Conservation (phyloP, 2,797 vertebrate species). For the Megalops cyprinoides region DNA sequence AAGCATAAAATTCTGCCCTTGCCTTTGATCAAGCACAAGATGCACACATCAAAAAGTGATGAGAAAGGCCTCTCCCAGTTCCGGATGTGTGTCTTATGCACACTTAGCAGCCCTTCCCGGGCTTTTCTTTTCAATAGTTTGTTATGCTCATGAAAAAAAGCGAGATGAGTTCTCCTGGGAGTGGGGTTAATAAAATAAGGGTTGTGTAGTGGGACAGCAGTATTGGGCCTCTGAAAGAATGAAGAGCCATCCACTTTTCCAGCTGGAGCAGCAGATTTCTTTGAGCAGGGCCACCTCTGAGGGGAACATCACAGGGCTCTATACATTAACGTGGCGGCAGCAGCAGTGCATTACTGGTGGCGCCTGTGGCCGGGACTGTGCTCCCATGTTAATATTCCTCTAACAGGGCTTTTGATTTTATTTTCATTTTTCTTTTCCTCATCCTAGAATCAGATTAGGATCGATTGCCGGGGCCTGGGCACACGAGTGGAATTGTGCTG, state of each 20-base stretch:
- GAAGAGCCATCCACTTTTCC: slow-evolving; percentile 64
- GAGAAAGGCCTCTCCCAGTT: neutral
- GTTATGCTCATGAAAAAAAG: slow-evolving; percentile 51
- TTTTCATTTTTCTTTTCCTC: slow-evolving; percentile 75
- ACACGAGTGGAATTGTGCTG: slow-evolving; percentile 60
- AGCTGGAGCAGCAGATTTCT: slow-evolving; percentile 83
- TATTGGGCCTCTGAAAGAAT: slow-evolving; percentile 65
- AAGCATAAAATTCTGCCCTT: neutral
- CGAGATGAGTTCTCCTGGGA: slow-evolving; percentile 78
- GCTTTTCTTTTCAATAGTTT: neutral
- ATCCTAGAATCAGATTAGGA: slow-evolving; percentile 78
- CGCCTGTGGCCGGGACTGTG: slow-evolving; percentile 69
- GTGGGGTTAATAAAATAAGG: slow-evolving; percentile 80
- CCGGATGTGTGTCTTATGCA: neutral
- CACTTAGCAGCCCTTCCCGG: neutral
- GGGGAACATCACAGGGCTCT: slow-evolving; percentile 69
- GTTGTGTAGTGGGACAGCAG: neutral
- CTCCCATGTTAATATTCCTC: slow-evolving; percentile 80
- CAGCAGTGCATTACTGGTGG: slow-evolving; percentile 73
- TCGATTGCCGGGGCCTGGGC: slow-evolving; percentile 66
- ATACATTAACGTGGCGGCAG: slow-evolving; percentile 74
- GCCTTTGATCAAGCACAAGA: neutral
- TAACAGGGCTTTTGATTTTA: slow-evolving; percentile 83
- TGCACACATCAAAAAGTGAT: neutral
- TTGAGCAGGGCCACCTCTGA: slow-evolving; percentile 73